Evolutionary conservation across 2,888 invertebrate genomes (phyloP).

Genomic region (Molanna angustata): DNA sequence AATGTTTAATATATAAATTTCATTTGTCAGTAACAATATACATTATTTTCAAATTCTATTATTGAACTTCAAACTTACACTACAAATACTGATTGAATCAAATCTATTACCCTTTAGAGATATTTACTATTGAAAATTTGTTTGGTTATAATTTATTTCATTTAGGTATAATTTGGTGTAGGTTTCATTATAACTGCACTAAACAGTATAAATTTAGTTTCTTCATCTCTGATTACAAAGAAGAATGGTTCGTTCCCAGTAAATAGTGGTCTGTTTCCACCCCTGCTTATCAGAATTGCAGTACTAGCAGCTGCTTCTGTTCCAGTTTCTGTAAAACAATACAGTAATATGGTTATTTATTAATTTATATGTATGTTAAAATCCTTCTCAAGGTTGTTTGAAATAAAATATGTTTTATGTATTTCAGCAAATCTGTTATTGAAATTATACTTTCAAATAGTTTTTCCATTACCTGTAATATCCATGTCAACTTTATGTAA

Average conservation of each 20-base stretch:
- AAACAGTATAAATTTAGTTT: constrained; percentile 64
- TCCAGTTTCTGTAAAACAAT: constrained; percentile 57
- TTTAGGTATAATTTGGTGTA: constrained; percentile 21
- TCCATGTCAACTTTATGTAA: constrained; percentile 65
- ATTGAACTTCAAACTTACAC: no score
- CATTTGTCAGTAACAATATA: no score
- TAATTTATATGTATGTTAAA: no score
- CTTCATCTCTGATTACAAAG: constrained; percentile 69
- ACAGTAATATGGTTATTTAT: no score
- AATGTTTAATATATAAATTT: no score
- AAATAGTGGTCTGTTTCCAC: constrained; percentile 49
- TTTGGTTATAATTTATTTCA: no score
- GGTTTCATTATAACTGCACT: constrained; percentile 68
- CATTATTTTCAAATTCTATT: no score
- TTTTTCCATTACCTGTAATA: constrained; percentile 47
- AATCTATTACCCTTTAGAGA: no score
- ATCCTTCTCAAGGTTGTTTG: background rate
- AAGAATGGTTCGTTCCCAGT: constrained; percentile 69
- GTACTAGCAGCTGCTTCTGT: constrained; percentile 72
- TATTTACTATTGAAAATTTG: no score
- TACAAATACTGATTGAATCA: no score
- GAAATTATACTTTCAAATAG: no score
- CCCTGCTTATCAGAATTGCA: constrained; percentile 54
- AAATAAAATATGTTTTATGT: background rate
- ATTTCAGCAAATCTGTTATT: background rate